These are phyloP conservation scores for Rhagonycha lutea DNA, from an alignment of 2,888 invertebrate species.

Conservation along the genomic window DNA sequence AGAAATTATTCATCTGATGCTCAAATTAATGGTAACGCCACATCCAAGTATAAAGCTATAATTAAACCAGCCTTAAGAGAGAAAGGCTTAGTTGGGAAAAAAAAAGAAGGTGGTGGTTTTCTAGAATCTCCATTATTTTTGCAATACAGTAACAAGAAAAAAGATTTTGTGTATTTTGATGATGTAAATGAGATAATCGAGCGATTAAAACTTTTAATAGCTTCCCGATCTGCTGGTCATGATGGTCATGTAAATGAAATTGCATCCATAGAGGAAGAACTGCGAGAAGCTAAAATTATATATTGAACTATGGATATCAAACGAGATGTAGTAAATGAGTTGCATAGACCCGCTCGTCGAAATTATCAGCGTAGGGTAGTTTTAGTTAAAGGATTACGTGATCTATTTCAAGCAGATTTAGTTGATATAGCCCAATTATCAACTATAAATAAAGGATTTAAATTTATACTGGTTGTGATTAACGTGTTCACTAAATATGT, in stretches of 20 bases:
- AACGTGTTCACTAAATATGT: conserved; percentile 49
- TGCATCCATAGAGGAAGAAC: not conserved
- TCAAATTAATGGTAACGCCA: not conserved
- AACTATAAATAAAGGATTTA: conserved; percentile 40
- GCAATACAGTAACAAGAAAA: not conserved
- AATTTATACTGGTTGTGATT: conserved; percentile 44
- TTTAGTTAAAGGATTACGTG: conserved; percentile 37
- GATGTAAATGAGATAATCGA: not conserved
- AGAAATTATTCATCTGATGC: not conserved
- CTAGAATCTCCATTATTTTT: not conserved
- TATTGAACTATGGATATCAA: not conserved
- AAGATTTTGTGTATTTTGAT: not conserved
- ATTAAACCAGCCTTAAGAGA: not conserved
- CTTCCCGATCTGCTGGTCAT: not conserved
- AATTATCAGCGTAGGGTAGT: conserved; percentile 40
- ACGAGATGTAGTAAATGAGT: not conserved
- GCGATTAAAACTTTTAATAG: not conserved
- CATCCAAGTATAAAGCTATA: not conserved
- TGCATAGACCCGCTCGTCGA: conserved; percentile 41
- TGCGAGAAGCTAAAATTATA: not conserved
- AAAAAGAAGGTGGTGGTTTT: not conserved
- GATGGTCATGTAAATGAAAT: conserved; percentile 4
- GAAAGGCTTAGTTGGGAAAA: not conserved
- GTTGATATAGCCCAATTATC: conserved; percentile 44
- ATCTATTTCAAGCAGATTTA: conserved; percentile 52